A percentile compares a stretch with the other conserved stretches of the same genome.
These are phyloP conservation scores for Octodon degus DNA, from an alignment of 2,113 vertebrate genomes.

Conservation along the genomic window DNA sequence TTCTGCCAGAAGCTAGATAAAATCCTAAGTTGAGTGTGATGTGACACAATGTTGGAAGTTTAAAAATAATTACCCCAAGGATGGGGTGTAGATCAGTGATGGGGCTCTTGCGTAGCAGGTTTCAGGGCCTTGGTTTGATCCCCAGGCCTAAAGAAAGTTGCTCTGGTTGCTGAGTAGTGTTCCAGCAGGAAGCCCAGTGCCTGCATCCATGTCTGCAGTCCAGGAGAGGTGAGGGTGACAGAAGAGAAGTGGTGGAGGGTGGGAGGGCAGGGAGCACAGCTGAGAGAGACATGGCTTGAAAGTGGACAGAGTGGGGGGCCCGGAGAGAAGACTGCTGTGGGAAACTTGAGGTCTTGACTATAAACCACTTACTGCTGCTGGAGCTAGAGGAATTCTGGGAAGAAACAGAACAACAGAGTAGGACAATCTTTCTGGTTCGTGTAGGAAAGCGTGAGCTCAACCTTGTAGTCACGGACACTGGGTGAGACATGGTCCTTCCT, in stretches of 20 bases:
- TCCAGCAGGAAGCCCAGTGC: neutral
- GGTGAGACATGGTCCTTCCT: neutral
- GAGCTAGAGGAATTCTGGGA: neutral
- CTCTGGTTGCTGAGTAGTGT: neutral
- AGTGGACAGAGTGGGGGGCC: neutral
- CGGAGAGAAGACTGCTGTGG: neutral
- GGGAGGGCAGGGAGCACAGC: neutral
- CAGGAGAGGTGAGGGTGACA: neutral
- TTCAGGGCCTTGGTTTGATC: neutral
- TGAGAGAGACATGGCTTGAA: neutral
- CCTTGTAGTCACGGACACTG: neutral
- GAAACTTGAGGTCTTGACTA: neutral
- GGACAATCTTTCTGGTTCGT: neutral
- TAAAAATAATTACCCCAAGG: neutral
- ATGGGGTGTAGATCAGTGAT: neutral
- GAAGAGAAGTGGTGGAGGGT: neutral
- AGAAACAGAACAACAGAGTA: neutral
- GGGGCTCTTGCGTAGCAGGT: neutral
- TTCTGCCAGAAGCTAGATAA: neutral
- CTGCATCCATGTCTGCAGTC: neutral
- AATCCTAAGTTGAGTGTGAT: neutral
- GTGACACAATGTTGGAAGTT: neutral
- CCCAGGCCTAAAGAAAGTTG: neutral
- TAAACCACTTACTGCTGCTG: neutral
- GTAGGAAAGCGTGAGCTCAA: neutral